Evolutionary conservation across 1,140 invertebrate genomes (phyloP), one percentile per base, ranked within the genome.

Genomic region (Diorhabda carinulata): DNA sequence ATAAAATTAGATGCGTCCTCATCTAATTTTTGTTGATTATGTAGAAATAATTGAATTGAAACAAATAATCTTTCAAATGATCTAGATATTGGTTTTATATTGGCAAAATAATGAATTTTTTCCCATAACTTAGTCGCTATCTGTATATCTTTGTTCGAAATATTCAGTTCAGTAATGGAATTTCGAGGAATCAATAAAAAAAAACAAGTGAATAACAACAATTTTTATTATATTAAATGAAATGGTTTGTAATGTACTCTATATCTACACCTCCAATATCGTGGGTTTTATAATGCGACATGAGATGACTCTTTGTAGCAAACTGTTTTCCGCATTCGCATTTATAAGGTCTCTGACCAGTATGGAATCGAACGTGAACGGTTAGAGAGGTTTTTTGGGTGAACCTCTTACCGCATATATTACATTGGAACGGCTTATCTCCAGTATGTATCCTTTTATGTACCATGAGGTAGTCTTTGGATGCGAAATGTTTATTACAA

Each of bases 371-470:
- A 67, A 91, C 85, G 70, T 80, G 80, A 3, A 78, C 76, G 9
- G 74, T 81, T 44, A 80, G 71, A 4, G 78, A 81, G 7, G 76
- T 81, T 61, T 88, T 88, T 74, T 89, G 83, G 10, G 90, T 90
- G 78, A 93, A 93, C 69, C 88, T 86, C 65, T 90, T 83, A 3
- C 86, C 87, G 80, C 93, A 95, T 64, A 87, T 84, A 66, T 87
- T 86, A 80, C 92, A 93, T 44, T 86, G 85, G 76, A 91, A 93
- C 0, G 92, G 92, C 76, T 92, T 90, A 76, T 94, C 90, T 2
- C 90, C 87, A 0, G 87, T 88, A 74, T 90, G 89, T 0, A 86
- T 88, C 4, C 89, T 80, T 77, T 90, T 90, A 82, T 93, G 91
- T 67, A 92, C 90, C 82, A 90, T 87, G 61, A 90, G 81, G 78